A percentile compares a stretch with the other conserved stretches of the same genome.
phyloP scores from a whole-genome alignment of 1,140 invertebrate genomes.

The Magallana angulata region DNA sequence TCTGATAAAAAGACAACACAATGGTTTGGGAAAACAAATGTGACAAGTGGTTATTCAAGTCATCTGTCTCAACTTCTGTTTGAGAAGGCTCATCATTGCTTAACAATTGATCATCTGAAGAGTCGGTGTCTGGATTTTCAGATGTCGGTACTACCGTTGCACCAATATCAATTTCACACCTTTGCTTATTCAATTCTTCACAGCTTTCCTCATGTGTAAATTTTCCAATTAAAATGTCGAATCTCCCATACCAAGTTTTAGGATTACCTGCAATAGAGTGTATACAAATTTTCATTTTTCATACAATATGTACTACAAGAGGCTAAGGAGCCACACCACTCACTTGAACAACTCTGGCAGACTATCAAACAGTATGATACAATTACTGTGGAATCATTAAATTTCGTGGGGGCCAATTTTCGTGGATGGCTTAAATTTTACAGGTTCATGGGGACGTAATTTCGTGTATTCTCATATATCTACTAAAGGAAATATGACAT shows the following conservation, averaged over 20 bases:
- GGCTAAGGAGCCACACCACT: no score
- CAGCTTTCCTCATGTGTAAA: background rate
- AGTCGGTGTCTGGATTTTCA: background rate
- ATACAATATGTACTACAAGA: background rate
- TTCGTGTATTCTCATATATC: no score
- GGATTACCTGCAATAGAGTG: background rate
- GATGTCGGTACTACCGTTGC: background rate
- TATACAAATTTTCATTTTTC: no score
- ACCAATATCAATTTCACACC: background rate
- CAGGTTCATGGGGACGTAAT: no score
- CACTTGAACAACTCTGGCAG: no score
- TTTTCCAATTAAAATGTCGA: background rate
- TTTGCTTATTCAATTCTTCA: background rate
- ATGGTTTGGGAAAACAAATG: constrained; percentile 1
- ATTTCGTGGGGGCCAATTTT: no score
- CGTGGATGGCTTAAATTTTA: no score
- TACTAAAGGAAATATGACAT: no score
- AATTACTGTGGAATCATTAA: no score
- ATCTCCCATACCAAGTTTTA: constrained; percentile 7
- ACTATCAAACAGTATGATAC: background rate
- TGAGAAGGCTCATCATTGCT: background rate
- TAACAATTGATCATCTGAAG: background rate
- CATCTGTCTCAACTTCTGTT: background rate
- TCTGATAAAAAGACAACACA: constrained; percentile 7
- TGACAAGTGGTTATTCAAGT: background rate